Conservation (phyloP, 1,140 invertebrate species). For the Caenorhabditis inopinata region DNA sequence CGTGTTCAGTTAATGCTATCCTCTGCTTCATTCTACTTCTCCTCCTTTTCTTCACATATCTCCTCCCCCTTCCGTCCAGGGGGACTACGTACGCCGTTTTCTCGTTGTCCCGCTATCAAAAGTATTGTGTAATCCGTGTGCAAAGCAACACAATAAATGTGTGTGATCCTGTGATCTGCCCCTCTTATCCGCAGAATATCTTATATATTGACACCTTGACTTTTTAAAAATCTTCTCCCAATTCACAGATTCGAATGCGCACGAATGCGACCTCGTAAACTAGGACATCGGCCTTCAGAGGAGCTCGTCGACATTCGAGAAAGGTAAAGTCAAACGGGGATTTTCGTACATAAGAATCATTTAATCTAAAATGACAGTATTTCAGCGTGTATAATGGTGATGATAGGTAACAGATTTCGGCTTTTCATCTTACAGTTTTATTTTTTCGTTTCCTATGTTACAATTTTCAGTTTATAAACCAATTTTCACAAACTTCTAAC, state of each 20-base stretch:
- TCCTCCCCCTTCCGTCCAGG: too few species aligned
- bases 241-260: background rate
- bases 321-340: background rate
- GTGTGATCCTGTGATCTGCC: background rate
- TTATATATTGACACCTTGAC: background rate
- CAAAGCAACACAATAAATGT: slow-evolving; percentile 5
- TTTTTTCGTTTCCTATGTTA: too few species aligned
- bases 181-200: background rate
- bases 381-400: background rate
- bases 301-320: slow-evolving; percentile 24
- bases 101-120: background rate
- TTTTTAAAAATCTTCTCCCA: background rate
- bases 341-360: background rate
- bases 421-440: background rate
- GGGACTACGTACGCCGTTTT: too few species aligned
- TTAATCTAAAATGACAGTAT: background rate
- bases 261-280: slow-evolving; percentile 25
- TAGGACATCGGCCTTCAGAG: slow-evolving; percentile 14
- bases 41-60: background rate
- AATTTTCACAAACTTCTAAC: background rate
- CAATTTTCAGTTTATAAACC: background rate
- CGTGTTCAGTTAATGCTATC: background rate
- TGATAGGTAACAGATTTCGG: background rate
- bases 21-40: background rate
- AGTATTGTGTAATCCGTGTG: background rate